Percentiles rank a stretch among this genome's conserved stretches.
Conservation (phyloP, 2,113 vertebrate species). For the Cyprinodon tularosa region DNA sequence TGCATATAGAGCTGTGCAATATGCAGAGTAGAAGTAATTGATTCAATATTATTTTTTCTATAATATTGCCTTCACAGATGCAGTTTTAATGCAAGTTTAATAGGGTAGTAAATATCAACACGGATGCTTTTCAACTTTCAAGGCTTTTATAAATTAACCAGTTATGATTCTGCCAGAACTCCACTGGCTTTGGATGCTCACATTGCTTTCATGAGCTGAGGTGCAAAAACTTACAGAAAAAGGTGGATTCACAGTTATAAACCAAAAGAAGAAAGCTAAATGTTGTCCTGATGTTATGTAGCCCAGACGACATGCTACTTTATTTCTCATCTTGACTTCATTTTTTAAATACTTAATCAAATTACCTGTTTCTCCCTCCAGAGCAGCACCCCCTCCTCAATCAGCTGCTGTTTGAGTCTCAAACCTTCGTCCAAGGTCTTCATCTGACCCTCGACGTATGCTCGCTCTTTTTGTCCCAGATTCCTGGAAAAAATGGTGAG, state of each 20-base stretch:
- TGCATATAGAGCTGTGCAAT: background rate
- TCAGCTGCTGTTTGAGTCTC: conserved; percentile 75
- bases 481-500: conserved; percentile 65
- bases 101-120: background rate
- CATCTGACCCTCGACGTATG: conserved; percentile 75
- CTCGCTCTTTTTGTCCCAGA: conserved; percentile 77
- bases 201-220: background rate
- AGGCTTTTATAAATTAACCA: background rate
- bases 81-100: background rate
- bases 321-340: background rate
- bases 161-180: background rate
- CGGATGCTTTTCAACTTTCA: background rate
- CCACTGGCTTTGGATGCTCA: background rate
- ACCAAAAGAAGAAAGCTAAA: too few species aligned
- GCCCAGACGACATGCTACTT: too few species aligned
- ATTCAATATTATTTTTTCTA: background rate
- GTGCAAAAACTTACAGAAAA: background rate
- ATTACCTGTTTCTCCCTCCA: conserved; percentile 79
- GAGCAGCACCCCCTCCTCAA: conserved; percentile 75
- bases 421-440: conserved; percentile 76
- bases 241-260: background rate
- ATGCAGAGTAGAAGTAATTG: background rate
- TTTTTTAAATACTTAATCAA: background rate
- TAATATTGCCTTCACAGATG: background rate
- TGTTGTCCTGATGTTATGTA: too few species aligned